Evolutionary conservation across 1,140 invertebrate species (phyloP).

Genomic region (Fopius arisanus): DNA sequence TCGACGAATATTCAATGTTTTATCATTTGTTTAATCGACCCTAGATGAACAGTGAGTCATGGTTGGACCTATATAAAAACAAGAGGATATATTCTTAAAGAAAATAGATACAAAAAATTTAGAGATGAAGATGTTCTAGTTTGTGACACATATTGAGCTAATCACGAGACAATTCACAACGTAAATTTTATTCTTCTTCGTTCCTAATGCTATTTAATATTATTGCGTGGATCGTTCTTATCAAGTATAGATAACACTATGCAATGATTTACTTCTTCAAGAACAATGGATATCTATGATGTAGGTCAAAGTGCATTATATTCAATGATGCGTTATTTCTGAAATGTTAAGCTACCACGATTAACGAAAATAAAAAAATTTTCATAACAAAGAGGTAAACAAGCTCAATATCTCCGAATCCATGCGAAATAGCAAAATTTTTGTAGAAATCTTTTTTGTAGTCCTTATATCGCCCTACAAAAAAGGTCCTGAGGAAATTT

Average conservation of each 20-base stretch:
- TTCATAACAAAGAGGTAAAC: no score
- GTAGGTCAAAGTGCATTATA: constrained; percentile 35
- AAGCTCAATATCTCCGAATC: no score
- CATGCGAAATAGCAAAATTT: no score
- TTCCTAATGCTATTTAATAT: constrained; percentile 7
- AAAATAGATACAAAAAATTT: not conserved
- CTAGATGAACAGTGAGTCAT: not conserved
- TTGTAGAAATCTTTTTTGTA: no score
- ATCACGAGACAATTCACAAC: constrained; percentile 1
- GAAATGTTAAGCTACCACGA: constrained; percentile 21
- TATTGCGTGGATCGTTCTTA: constrained; percentile 32
- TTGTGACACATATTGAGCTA: not conserved
- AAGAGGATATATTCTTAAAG: not conserved
- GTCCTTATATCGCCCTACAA: no score
- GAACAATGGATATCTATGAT: constrained; percentile 40
- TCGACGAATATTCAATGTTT: not conserved
- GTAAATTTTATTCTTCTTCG: not conserved
- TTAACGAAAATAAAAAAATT: constrained; percentile 2
- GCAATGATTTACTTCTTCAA: constrained; percentile 55
- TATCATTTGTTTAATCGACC: not conserved
- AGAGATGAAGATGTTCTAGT: not conserved
- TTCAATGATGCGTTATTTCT: not conserved
- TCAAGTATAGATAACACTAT: constrained; percentile 37
- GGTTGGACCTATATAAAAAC: not conserved
- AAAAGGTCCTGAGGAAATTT: no score